Evolutionary conservation across 2,888 invertebrate genomes (phyloP).

Genomic region (Macropis europaea): DNA sequence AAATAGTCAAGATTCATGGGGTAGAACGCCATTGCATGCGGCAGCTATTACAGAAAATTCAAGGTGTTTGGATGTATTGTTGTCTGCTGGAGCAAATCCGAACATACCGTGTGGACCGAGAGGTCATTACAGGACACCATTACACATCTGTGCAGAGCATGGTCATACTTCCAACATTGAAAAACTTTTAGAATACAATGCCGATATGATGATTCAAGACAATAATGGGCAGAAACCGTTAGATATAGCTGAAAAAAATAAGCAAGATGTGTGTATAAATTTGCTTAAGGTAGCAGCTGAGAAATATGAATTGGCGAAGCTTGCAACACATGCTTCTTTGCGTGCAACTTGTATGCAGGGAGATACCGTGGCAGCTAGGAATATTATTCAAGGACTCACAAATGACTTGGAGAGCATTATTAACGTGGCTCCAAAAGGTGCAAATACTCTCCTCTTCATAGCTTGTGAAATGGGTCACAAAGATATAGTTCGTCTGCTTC

Average conservation of each 20-base stretch:
- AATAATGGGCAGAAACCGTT: slow-evolving; percentile 87
- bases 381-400: slow-evolving; percentile 85
- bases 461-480: slow-evolving; percentile 93
- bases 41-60: slow-evolving; percentile 90
- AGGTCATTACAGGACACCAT: slow-evolving; percentile 88
- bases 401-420: slow-evolving; percentile 87
- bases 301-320: slow-evolving; percentile 86
- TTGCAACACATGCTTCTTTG: slow-evolving; percentile 88
- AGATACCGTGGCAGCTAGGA: slow-evolving; percentile 85
- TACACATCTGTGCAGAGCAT: slow-evolving; percentile 91
- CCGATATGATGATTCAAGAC: slow-evolving; percentile 84
- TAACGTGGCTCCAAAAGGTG: slow-evolving; percentile 93
- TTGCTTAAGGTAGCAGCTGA: slow-evolving; percentile 86
- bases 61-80: slow-evolving; percentile 87
- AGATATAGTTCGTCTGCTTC: slow-evolving; percentile 87
- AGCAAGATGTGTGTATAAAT: slow-evolving; percentile 84
- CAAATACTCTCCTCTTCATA: slow-evolving; percentile 93
- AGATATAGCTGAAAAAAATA: slow-evolving; percentile 86
- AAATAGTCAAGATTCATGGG: slow-evolving; percentile 88
- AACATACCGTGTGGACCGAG: slow-evolving; percentile 85
- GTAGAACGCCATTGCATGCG: slow-evolving; percentile 90
- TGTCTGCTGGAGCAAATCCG: slow-evolving; percentile 87
- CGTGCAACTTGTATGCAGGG: slow-evolving; percentile 89
- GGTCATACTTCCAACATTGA: slow-evolving; percentile 88
- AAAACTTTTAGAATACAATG: slow-evolving; percentile 85